These are phyloP conservation scores for Ciconia nigra DNA, from an alignment of 2,797 vertebrate genomes.

Conservation along the genomic window DNA sequence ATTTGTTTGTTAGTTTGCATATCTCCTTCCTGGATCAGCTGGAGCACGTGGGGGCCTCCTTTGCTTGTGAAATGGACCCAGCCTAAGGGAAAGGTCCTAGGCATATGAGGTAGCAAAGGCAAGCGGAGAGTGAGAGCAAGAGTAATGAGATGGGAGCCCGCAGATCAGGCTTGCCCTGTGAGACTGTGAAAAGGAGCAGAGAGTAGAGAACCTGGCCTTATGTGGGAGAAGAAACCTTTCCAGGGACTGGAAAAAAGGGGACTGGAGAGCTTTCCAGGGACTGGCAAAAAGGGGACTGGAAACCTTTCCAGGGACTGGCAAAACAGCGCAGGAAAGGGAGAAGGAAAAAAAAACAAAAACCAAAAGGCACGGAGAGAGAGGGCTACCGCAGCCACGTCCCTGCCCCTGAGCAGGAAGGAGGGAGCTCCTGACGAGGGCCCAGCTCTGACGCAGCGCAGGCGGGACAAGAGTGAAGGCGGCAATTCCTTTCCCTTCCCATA, in stretches of 20 bases:
- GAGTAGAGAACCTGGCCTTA: neutral
- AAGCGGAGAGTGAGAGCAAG: neutral
- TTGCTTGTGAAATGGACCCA: neutral
- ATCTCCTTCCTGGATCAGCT: neutral
- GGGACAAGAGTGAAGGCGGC: no score
- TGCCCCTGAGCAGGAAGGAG: no score
- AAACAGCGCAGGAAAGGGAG: no score
- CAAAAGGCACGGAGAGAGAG: no score
- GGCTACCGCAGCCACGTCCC: no score
- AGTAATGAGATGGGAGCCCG: neutral
- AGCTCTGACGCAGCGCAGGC: no score
- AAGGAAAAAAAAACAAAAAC: no score
- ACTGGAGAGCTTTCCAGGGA: no score
- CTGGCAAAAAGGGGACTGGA: no score
- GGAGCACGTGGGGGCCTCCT: neutral
- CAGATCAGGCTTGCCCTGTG: neutral
- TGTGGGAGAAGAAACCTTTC: neutral
- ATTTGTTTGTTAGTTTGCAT: neutral
- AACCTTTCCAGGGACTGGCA: no score
- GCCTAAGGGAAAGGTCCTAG: neutral
- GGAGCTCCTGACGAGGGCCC: no score
- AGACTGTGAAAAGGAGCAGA: neutral
- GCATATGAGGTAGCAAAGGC: neutral
- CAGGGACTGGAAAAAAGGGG: neutral
- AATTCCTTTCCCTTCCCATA: no score